Percentiles rank a stretch among this genome's conserved stretches.
These are phyloP conservation scores for Scatophagus argus DNA, from an alignment of 2,113 vertebrate species.

Conservation along the genomic window DNA sequence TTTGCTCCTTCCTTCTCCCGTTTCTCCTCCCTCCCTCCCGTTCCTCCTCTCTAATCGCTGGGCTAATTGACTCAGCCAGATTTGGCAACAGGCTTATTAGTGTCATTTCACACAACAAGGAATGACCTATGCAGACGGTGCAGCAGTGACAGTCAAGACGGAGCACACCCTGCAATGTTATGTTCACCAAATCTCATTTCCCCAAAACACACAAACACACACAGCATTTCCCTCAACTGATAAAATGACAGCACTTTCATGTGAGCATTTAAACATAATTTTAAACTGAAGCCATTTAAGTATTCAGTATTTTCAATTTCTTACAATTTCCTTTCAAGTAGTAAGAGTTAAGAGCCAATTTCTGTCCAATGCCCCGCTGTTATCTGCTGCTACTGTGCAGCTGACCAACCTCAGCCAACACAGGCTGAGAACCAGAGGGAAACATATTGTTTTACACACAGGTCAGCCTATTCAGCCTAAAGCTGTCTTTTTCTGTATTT, in stretches of 20 bases:
- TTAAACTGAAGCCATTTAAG: not conserved
- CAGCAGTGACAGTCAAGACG: slow-evolving; percentile 40
- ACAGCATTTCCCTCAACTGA: not conserved
- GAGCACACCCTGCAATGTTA: slow-evolving; percentile 30
- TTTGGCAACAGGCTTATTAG: slow-evolving; percentile 79
- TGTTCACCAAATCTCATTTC: slow-evolving; percentile 8
- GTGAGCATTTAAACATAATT: not conserved
- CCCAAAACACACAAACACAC: not conserved
- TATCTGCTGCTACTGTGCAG: not conserved
- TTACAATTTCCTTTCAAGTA: not conserved
- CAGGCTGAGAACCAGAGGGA: not conserved
- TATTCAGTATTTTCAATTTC: not conserved
- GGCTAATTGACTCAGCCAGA: slow-evolving; percentile 81
- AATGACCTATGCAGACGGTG: slow-evolving; percentile 59
- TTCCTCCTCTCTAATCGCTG: slow-evolving; percentile 73
- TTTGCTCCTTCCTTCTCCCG: not conserved
- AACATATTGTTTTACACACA: slow-evolving; percentile 1
- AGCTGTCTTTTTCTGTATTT: not conserved
- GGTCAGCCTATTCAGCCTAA: not conserved
- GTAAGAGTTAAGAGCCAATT: not conserved
- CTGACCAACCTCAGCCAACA: not conserved
- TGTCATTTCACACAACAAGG: slow-evolving; percentile 74
- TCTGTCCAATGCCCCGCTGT: not conserved
- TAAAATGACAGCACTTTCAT: not conserved
- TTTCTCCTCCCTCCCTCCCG: slow-evolving; percentile 9